Evolutionary conservation across 2,113 vertebrate species (phyloP).

Genomic region (Caretta caretta): DNA sequence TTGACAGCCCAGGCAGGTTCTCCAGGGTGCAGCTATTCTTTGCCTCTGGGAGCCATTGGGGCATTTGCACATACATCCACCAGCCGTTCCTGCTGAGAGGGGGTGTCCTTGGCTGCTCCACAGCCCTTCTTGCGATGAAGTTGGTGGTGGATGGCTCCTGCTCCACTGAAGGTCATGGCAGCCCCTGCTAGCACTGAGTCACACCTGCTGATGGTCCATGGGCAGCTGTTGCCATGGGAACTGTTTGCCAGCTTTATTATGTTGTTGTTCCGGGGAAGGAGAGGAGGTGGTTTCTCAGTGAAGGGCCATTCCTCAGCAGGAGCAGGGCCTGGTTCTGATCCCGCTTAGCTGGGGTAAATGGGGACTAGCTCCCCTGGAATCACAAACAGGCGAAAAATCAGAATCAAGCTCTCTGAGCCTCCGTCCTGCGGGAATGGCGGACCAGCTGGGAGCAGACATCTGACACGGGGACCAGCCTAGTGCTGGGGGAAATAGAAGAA

Average conservation of each 20-base stretch:
- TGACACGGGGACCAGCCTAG: background rate
- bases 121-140: background rate
- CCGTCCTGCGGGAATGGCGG: background rate
- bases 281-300: background rate
- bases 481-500: too few relatives aligned
- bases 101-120: background rate
- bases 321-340: background rate
- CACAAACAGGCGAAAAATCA: background rate
- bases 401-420: background rate
- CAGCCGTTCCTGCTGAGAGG: background rate
- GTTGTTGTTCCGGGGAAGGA: background rate
- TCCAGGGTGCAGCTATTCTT: background rate
- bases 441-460: too few relatives aligned
- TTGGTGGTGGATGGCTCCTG: fast-evolving
- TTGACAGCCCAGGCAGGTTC: background rate
- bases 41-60: background rate
- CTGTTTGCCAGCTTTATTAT: background rate
- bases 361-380: background rate
- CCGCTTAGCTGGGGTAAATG: background rate
- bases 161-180: background rate
- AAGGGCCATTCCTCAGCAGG: background rate
- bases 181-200: background rate
- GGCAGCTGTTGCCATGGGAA: background rate
- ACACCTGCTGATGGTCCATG: background rate
- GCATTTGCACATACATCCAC: background rate